These are phyloP conservation scores for Mus caroli DNA, from an alignment of 2,797 vertebrate genomes.

Conservation along the genomic window DNA sequence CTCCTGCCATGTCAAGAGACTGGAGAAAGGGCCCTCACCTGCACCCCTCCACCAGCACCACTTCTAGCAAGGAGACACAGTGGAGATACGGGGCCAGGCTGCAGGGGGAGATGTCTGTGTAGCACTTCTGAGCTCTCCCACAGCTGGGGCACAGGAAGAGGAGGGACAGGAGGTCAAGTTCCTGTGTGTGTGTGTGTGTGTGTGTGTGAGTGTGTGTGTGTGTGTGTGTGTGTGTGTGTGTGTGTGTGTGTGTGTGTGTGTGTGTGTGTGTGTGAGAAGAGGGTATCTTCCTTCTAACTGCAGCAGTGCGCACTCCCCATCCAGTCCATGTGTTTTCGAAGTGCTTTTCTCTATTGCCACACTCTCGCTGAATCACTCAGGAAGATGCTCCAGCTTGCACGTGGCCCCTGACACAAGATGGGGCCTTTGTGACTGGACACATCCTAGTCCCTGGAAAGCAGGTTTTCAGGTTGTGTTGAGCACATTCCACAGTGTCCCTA, in stretches of 20 bases:
- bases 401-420: constrained; percentile 41
- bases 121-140: neutral
- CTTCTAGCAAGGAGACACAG: constrained; percentile 75
- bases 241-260: no score
- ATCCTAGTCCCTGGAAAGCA: neutral
- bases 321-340: neutral
- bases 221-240: no score
- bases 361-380: constrained; percentile 59
- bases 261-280: neutral
- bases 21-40: constrained; percentile 88
- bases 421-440: rapidly evolving
- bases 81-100: neutral
- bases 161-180: neutral
- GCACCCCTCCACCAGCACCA: constrained; percentile 87
- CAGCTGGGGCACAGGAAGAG: neutral
- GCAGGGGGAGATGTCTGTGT: neutral
- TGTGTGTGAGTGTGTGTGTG: no score
- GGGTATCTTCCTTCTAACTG: constrained; percentile 39
- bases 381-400: constrained; percentile 62
- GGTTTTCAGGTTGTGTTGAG: constrained; percentile 52
- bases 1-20: constrained; percentile 95
- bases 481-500: constrained; percentile 57
- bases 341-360: constrained; percentile 70
- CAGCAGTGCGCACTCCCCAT: constrained; percentile 52
- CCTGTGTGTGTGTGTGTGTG: neutral